Conservation (phyloP, 2,888 invertebrate species). For the Phragmatobia fuliginosa region DNA sequence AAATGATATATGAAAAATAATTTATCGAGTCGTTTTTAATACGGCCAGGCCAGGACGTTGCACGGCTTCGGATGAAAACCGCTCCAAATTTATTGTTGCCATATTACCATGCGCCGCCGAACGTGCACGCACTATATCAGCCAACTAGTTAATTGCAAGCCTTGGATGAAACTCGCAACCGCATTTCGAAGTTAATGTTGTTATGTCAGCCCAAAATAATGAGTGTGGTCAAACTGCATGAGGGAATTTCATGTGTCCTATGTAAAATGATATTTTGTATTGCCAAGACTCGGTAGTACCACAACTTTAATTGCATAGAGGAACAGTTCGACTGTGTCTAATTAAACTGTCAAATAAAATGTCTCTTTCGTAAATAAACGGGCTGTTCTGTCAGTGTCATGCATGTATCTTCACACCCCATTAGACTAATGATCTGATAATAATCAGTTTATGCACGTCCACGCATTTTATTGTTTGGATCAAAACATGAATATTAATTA, state of each 20-base stretch:
- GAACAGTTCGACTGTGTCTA: slow-evolving; percentile 16
- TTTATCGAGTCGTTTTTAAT: slow-evolving; percentile 72
- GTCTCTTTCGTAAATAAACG: slow-evolving; percentile 37
- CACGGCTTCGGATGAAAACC: slow-evolving; percentile 68
- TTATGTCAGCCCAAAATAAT: slow-evolving; percentile 77
- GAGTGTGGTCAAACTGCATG: slow-evolving; percentile 64
- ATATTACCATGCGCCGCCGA: slow-evolving; percentile 75
- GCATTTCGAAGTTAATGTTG: slow-evolving; percentile 81
- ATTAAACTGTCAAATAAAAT: slow-evolving; percentile 25
- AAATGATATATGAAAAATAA: slow-evolving; percentile 69
- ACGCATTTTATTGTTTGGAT: slow-evolving; percentile 32
- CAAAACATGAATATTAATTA: slow-evolving; percentile 35
- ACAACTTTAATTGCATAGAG: slow-evolving; percentile 23
- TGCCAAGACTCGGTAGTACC: slow-evolving; percentile 18
- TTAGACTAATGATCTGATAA: slow-evolving; percentile 64
- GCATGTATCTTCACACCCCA: slow-evolving; percentile 60
- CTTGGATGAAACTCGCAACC: slow-evolving; percentile 80
- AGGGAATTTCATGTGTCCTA: slow-evolving; percentile 48
- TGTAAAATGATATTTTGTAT: slow-evolving; percentile 25
- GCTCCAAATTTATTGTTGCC: slow-evolving; percentile 82
- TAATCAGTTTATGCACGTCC: slow-evolving; percentile 56
- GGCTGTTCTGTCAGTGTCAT: slow-evolving; percentile 54
- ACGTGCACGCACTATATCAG: slow-evolving; percentile 76
- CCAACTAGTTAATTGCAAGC: slow-evolving; percentile 81
- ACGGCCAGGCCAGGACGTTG: slow-evolving; percentile 60